These are phyloP conservation scores for Tiliqua scincoides DNA, from an alignment of 2,113 vertebrate species.

Conservation along the genomic window DNA sequence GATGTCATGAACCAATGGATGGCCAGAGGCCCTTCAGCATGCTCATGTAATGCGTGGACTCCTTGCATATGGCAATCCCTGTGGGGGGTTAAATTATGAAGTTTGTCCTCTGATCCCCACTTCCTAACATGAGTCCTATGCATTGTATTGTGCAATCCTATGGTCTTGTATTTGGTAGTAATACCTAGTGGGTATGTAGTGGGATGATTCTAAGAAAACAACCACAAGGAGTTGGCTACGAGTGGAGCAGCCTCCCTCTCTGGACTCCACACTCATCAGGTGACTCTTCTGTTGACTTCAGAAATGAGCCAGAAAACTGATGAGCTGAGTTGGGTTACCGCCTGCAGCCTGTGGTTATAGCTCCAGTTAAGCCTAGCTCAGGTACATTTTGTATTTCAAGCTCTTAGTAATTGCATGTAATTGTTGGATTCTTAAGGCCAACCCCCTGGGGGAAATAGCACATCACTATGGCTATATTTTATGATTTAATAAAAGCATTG, in stretches of 20 bases:
- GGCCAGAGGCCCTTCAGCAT: too few relatives aligned
- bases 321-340: constrained; percentile 32
- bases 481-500: constrained; percentile 40
- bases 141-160: too few relatives aligned
- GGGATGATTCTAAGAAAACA: too few relatives aligned
- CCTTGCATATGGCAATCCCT: too few relatives aligned
- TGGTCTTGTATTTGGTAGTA: too few relatives aligned
- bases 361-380: constrained; percentile 9
- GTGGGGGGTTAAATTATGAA: too few relatives aligned
- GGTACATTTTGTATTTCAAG: constrained; percentile 18
- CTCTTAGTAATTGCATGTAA: constrained; percentile 33
- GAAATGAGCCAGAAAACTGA: neutral
- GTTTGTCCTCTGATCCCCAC: too few relatives aligned
- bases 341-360: constrained; percentile 21
- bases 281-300: constrained; percentile 5
- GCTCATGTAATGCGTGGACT: too few relatives aligned
- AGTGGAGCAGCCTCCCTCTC: neutral
- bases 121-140: too few relatives aligned
- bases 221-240: too few relatives aligned
- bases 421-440: constrained; percentile 41
- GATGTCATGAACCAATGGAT: too few relatives aligned
- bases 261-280: neutral
- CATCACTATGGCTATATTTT: constrained; percentile 35
- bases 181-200: too few relatives aligned
- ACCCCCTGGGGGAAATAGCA: constrained; percentile 29